A percentile compares a stretch with the other conserved stretches of the same genome.
Conservation (phyloP, 2,113 vertebrate species). For the Collichthys lucidus region DNA sequence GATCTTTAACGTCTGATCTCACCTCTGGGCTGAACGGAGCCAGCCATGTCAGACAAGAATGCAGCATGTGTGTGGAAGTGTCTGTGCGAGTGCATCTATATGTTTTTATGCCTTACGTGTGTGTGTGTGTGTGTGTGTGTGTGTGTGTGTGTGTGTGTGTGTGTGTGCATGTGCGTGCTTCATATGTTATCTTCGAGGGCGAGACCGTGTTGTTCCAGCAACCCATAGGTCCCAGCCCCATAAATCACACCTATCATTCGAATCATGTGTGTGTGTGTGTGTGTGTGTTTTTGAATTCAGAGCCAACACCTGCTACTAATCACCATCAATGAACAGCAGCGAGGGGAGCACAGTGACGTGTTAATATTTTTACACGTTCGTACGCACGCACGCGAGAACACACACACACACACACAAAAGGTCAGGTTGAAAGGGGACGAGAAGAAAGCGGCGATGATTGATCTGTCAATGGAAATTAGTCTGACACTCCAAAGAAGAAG, state of each 20-base stretch:
- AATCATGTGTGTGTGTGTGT: slow-evolving; percentile 5
- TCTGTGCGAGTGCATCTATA: slow-evolving; percentile 1
- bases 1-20: slow-evolving; percentile 74
- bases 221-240: slow-evolving; percentile 66
- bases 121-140: slow-evolving; percentile 17
- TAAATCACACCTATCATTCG: slow-evolving; percentile 80
- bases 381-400: background rate
- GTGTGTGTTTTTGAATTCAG: slow-evolving; percentile 51
- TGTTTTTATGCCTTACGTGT: slow-evolving; percentile 32
- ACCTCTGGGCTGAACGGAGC: slow-evolving; percentile 69
- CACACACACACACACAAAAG: slow-evolving; percentile 14
- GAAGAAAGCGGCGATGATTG: slow-evolving; percentile 68
- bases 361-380: slow-evolving; percentile 77
- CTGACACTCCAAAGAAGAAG: slow-evolving; percentile 45
- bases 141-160: background rate
- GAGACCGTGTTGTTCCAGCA: slow-evolving; percentile 76
- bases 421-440: slow-evolving; percentile 45
- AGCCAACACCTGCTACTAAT: slow-evolving; percentile 85
- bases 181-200: slow-evolving; percentile 69
- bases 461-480: slow-evolving; percentile 64
- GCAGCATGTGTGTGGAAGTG: slow-evolving; percentile 14
- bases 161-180: slow-evolving; percentile 51
- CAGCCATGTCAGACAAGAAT: slow-evolving; percentile 67
- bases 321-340: slow-evolving; percentile 70
- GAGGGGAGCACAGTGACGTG: slow-evolving; percentile 71